phyloP scores from a whole-genome alignment of 2,113 vertebrate genomes.

The Sylvia atricapilla region DNA sequence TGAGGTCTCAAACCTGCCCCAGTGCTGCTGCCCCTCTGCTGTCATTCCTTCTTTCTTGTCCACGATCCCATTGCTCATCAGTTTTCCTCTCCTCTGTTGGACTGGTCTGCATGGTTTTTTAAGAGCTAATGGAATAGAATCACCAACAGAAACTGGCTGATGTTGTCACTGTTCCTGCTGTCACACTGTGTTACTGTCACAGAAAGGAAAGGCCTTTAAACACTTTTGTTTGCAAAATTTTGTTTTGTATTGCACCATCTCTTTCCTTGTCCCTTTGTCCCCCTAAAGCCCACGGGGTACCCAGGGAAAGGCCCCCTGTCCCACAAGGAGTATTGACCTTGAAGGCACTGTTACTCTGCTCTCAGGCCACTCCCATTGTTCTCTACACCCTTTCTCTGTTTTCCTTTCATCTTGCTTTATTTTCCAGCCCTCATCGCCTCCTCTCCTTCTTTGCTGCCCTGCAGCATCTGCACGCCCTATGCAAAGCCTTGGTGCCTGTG shows the following conservation, averaged over 20 bases:
- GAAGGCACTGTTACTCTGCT: not conserved
- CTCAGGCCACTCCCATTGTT: not conserved
- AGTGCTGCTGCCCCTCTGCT: not conserved
- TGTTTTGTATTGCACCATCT: not conserved
- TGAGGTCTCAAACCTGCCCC: not conserved
- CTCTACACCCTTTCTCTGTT: not conserved
- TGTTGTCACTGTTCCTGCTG: not conserved
- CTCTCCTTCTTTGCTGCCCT: not conserved
- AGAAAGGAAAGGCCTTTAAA: not conserved
- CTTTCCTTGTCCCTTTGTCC: not conserved
- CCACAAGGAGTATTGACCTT: not conserved
- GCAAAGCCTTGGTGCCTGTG: not conserved
- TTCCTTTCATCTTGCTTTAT: not conserved
- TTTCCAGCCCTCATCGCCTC: not conserved
- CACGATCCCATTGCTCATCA: rapidly evolving
- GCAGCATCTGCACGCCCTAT: rapidly evolving
- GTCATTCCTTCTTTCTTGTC: not conserved
- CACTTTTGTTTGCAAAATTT: not conserved
- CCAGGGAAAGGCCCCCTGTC: not conserved
- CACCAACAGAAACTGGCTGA: not conserved
- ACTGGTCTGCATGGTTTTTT: not conserved
- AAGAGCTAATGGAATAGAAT: not conserved
- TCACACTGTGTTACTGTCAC: not conserved
- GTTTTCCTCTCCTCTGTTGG: rapidly evolving
- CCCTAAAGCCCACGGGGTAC: not conserved